Base-by-base conservation (phyloP, 2,888 invertebrate genomes). In the Euplagia quadripunctaria region DNA sequence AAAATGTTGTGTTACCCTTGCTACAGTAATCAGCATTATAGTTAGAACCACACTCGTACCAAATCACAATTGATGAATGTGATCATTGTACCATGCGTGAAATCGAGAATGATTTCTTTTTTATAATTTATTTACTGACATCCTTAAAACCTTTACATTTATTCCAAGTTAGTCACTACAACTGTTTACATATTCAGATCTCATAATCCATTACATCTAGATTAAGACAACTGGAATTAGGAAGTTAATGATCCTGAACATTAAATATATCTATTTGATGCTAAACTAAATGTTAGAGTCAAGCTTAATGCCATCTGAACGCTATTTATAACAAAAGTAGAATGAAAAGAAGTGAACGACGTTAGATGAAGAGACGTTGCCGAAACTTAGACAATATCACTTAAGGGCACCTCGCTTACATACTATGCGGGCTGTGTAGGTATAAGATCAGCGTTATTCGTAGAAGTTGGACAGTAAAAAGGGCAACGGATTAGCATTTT, bases 401-500 rank as follows among this genome's bases (percentile, higher is more conserved):
- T 83, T 82, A 82, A 82, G 72, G 75, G 75, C 65, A 77, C 76
- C 72, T 79, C 71, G 70, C 46, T 73, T 20, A 49, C 55, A 17
- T 63, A 68, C 43, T 64, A 68, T 17, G 51, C 43, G 9, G 52
- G 51, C n/a, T 70, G 43, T 65, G 11, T 49, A 51, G 43, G 67
- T 78, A 75, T 74, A 76, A 82, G 83, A 85, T 86, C 88, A 84
- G 71, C 82, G 73, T 84, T 87, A 89, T 89, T 86, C 85, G 80
- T 78, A 78, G 77, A 90, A 90, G 82, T 90, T 90, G 74, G 82
- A 82, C 87, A 88, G 83, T 90, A 89, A 88, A 88, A 87, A 78
- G 81, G 63, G 82, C 82, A 85, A 87, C 80, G 85, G 87, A 90
- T 90, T 89, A 90, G 86, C 88, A 87, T 90, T 90, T 89, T 89